phyloP scores from a whole-genome alignment of 2,888 invertebrate species.

The Lycocerus yunnanus region DNA sequence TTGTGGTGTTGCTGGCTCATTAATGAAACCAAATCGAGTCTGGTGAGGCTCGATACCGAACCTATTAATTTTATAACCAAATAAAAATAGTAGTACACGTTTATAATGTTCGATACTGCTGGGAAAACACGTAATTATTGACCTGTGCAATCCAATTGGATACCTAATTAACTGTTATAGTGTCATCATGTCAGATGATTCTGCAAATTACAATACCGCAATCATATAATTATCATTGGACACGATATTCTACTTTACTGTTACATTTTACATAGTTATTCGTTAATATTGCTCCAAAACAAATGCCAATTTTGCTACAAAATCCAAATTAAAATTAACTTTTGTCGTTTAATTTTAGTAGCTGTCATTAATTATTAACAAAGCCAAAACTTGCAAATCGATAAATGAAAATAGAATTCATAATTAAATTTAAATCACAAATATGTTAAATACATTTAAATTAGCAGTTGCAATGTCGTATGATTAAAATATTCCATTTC shows the following conservation, averaged over 20 bases:
- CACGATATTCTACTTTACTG: neutral
- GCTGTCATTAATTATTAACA: neutral
- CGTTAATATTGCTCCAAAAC: neutral
- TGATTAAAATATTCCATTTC: neutral
- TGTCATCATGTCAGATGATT: slow-evolving; percentile 26
- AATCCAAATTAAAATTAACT: neutral
- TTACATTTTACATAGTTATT: neutral
- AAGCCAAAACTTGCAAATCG: neutral
- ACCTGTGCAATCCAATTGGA: slow-evolving; percentile 26
- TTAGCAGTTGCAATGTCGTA: neutral
- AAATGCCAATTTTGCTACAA: neutral
- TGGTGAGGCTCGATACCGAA: slow-evolving; percentile 42
- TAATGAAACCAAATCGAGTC: slow-evolving; percentile 41
- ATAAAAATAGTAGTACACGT: slow-evolving; percentile 43
- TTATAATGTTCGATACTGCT: slow-evolving; percentile 28
- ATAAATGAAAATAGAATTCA: neutral
- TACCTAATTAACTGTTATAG: slow-evolving; percentile 29
- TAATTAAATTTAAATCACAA: neutral
- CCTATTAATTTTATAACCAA: slow-evolving; percentile 44
- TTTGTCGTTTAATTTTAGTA: neutral
- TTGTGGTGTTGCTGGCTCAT: slow-evolving; percentile 35
- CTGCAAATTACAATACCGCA: slow-evolving; percentile 22
- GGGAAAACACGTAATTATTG: slow-evolving; percentile 30
- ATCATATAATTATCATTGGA: slow-evolving; percentile 20
- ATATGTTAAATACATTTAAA: neutral